Evolutionary conservation across 2,797 vertebrate genomes (phyloP), one percentile per base, ranked within the genome.

Genomic region (Enteromius fasciolatus): DNA sequence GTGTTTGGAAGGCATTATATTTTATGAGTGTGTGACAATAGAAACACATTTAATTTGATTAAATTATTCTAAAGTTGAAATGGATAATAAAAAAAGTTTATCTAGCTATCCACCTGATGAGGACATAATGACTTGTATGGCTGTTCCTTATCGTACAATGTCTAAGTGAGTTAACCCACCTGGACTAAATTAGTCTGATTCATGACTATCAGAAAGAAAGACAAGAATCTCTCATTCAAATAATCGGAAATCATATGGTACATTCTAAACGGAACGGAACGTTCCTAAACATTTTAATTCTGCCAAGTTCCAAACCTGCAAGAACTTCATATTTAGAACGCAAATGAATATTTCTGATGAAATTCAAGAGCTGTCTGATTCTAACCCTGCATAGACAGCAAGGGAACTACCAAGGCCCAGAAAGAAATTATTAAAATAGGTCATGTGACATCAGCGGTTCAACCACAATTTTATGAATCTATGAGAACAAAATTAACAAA

Each of bases 121-220:
- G 46, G 68, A 48, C 39, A 69, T n/a, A 39, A 7, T 69, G 14
- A 70, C 68, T 46, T 46, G 39, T 57, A 57, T 0, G 10, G 66
- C 64, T 36, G 4, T 36, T 66, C 8, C 31, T 36, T 36, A 66
- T 5, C 63, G 33, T 66, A 66, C 18, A 31, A 31, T 17, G 28
- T 31, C 61, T 15, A 2, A 31, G 25, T 15, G 31, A 28, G 72
- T 73, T 72, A 81, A 81, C 54, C 17, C 76, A 33, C 64, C 68
- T n/a, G 73, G 70, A 54, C 54, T 59, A 25, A 59, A 59, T 25
- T n/a, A 59, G 54, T 25, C n/a, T 25, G 54, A 25, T n/a, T n/a
- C 52, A n/a, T 54, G 18, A 31, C 31, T 0, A 31, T 31, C 31
- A 31, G 31, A 31, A 4, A 31, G 31, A 31, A 31, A 31, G 31